A percentile compares a stretch with the other conserved stretches of the same genome.
phyloP scores from a whole-genome alignment of 2,888 invertebrate genomes.

The Arrhopalites spinosus region DNA sequence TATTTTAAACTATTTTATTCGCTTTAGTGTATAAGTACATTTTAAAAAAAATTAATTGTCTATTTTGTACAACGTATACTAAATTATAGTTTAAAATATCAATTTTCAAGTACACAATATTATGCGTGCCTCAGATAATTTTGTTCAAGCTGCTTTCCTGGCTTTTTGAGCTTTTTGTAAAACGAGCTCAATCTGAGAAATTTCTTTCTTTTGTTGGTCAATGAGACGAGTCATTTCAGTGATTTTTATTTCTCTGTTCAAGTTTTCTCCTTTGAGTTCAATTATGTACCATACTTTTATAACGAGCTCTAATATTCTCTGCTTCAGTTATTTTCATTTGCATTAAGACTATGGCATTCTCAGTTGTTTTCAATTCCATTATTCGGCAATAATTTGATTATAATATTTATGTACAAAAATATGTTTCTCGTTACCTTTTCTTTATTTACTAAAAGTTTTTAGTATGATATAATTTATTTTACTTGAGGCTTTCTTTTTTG shows the following conservation, averaged over 20 bases:
- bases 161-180: slow-evolving; percentile 49
- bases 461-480: too few species aligned
- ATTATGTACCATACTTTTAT: slow-evolving; percentile 51
- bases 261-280: slow-evolving; percentile 51
- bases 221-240: slow-evolving; percentile 43
- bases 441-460: too few species aligned
- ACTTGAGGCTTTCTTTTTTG: slow-evolving; percentile 38
- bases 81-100: background rate
- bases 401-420: too few species aligned
- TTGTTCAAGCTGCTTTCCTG: slow-evolving; percentile 40
- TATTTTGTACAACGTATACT: background rate
- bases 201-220: slow-evolving; percentile 48
- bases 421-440: too few species aligned
- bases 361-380: slow-evolving; percentile 47
- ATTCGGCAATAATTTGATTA: too few species aligned
- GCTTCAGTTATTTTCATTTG: slow-evolving; percentile 55
- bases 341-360: slow-evolving; percentile 54
- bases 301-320: slow-evolving; percentile 53
- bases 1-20: too few species aligned
- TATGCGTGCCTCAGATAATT: slow-evolving; percentile 44
- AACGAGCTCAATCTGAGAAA: slow-evolving; percentile 36
- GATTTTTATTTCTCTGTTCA: slow-evolving; percentile 41
- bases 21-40: slow-evolving; percentile 17
- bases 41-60: background rate
- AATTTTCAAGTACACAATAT: too few species aligned